phyloP scores from a whole-genome alignment of 2,113 vertebrate genomes.

The Heteronetta atricapilla region DNA sequence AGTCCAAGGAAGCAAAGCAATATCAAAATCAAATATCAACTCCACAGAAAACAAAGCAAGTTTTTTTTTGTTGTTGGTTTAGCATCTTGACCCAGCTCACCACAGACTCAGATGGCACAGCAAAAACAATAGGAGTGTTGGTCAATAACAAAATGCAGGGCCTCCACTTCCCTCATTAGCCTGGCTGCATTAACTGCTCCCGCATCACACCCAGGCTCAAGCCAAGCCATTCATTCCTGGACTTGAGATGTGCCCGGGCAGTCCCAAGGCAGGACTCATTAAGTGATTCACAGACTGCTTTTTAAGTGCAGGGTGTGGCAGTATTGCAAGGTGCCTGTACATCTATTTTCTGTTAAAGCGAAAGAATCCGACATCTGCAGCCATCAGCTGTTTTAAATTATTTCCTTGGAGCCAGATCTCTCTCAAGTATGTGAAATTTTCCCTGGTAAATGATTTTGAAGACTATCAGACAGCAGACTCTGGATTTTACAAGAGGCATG shows the following conservation, averaged over 20 bases:
- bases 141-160: background rate
- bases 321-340: background rate
- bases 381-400: background rate
- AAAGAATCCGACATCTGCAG: background rate
- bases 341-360: background rate
- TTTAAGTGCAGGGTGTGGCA: background rate
- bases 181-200: background rate
- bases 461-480: background rate
- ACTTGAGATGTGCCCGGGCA: background rate
- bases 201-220: background rate
- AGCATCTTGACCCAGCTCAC: background rate
- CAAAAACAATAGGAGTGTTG: background rate
- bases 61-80: background rate
- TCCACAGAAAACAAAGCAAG: background rate
- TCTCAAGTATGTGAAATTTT: background rate
- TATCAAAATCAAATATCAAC: background rate
- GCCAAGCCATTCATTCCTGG: background rate
- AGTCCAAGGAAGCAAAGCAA: background rate
- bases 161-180: background rate
- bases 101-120: rapidly evolving
- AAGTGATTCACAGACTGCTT: background rate
- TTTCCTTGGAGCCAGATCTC: background rate
- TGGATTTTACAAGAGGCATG: background rate
- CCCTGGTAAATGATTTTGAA: background rate
- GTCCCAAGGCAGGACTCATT: background rate